Percentiles rank a stretch among this genome's conserved stretches.
phyloP scores from a whole-genome alignment of 2,888 invertebrate species.

The Drosophila recens region DNA sequence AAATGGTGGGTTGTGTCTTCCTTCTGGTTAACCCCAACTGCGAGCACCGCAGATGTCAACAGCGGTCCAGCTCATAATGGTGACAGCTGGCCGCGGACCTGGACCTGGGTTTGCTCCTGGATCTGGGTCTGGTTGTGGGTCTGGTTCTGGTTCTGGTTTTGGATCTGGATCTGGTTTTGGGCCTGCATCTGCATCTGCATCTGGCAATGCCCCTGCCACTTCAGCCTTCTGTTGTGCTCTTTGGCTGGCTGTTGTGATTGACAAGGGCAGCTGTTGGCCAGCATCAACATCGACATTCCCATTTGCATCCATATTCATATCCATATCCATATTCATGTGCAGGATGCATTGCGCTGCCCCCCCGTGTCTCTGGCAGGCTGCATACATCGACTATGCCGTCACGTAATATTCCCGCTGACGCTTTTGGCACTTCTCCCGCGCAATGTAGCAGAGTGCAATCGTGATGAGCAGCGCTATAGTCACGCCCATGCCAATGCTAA shows the following conservation, averaged over 20 bases:
- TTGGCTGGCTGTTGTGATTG: conserved; percentile 36
- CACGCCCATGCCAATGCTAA: conserved; percentile 90
- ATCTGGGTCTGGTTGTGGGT: conserved; percentile 12
- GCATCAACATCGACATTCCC: not conserved
- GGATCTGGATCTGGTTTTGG: conserved; percentile 16
- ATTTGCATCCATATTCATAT: not conserved
- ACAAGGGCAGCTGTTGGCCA: conserved; percentile 15
- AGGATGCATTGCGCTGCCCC: conserved; percentile 27
- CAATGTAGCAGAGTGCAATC: conserved; percentile 92
- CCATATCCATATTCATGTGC: conserved; percentile 29
- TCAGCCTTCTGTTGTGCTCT: not conserved
- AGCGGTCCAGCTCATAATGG: conserved; percentile 61
- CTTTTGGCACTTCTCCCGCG: conserved; percentile 92
- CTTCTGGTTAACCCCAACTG: conserved; percentile 70
- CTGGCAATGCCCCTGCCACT: not conserved
- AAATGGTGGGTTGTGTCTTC: conserved; percentile 49
- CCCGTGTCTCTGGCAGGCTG: conserved; percentile 45
- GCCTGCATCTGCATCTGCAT: conserved; percentile 7
- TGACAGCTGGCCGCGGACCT: conserved; percentile 36
- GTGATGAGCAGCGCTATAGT: conserved; percentile 92
- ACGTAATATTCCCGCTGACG: conserved; percentile 90
- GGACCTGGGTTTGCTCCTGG: not conserved
- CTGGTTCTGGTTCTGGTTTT: conserved; percentile 7
- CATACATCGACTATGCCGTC: conserved; percentile 87
- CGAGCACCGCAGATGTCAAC: conserved; percentile 75